A percentile compares a stretch with the other conserved stretches of the same genome.
phyloP scores from a whole-genome alignment of 2,797 vertebrate species.

The Crossoptilon crossoptilon region DNA sequence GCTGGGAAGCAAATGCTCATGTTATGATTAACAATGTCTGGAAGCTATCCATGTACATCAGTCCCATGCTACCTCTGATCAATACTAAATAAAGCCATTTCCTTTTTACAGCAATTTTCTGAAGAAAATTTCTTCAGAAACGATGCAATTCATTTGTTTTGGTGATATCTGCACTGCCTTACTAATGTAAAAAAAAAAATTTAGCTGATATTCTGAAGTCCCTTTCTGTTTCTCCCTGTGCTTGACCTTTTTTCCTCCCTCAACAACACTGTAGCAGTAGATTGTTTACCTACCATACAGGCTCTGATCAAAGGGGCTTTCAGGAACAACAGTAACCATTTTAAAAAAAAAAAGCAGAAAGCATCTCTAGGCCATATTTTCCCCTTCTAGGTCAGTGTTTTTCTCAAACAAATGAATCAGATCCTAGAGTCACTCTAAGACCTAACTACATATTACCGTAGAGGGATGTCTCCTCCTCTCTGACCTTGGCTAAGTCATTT shows the following conservation, averaged over 20 bases:
- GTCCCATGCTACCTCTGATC: conserved; percentile 40
- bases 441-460: neutral
- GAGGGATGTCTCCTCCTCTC: neutral
- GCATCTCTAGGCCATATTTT: neutral
- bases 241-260: neutral
- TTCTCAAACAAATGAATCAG: neutral
- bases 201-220: neutral
- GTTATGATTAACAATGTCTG: neutral
- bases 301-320: neutral
- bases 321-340: neutral
- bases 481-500: conserved; percentile 47
- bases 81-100: conserved; percentile 53
- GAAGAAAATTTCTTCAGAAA: conserved; percentile 6
- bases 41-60: conserved; percentile 2
- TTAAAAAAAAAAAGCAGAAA: neutral
- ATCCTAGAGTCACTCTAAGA: neutral
- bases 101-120: neutral
- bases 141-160: neutral
- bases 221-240: neutral
- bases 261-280: neutral
- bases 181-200: neutral
- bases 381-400: neutral
- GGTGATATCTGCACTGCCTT: neutral
- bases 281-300: neutral
- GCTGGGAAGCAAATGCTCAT: neutral